These are phyloP conservation scores for Xylophagus ater DNA, from an alignment of 2,888 invertebrate genomes.

Conservation along the genomic window DNA sequence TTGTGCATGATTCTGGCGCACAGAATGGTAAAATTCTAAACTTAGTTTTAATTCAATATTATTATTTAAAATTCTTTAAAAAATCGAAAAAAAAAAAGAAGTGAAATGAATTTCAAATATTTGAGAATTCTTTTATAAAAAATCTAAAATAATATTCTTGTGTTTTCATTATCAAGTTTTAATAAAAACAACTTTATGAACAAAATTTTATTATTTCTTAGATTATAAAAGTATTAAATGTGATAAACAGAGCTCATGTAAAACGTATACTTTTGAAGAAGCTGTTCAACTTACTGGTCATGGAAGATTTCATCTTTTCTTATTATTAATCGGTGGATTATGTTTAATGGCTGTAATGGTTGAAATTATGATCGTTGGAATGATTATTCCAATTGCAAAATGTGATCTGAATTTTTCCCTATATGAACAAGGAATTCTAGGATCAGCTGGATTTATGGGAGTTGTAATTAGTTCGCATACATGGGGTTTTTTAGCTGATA, in stretches of 20 bases:
- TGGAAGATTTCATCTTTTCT: constrained; percentile 50
- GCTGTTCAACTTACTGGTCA: constrained; percentile 41
- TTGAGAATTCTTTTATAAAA: too few species aligned
- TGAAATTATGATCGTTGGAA: constrained; percentile 53
- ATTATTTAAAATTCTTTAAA: too few species aligned
- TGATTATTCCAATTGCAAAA: constrained; percentile 55
- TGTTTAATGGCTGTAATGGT: constrained; percentile 57
- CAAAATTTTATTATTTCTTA: too few species aligned
- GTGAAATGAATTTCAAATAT: too few species aligned
- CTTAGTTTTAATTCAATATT: too few species aligned
- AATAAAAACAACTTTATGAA: too few species aligned
- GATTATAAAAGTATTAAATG: too few species aligned
- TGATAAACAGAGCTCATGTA: constrained; percentile 1
- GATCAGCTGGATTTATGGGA: constrained; percentile 55
- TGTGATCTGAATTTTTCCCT: constrained; percentile 54
- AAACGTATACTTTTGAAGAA: constrained; percentile 30
- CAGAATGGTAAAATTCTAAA: too few species aligned
- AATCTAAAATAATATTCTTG: too few species aligned
- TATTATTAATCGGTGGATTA: constrained; percentile 50
- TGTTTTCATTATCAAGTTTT: too few species aligned
- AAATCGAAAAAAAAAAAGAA: too few species aligned
- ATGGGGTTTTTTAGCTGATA: constrained; percentile 72
- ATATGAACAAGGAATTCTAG: constrained; percentile 49
- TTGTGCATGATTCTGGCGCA: too few species aligned
- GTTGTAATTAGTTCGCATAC: constrained; percentile 63